Percentiles rank a stretch among this genome's conserved stretches.
These are phyloP conservation scores for Drosophila sp. DNA, from an alignment of 1,140 invertebrate genomes.

Conservation along the genomic window DNA sequence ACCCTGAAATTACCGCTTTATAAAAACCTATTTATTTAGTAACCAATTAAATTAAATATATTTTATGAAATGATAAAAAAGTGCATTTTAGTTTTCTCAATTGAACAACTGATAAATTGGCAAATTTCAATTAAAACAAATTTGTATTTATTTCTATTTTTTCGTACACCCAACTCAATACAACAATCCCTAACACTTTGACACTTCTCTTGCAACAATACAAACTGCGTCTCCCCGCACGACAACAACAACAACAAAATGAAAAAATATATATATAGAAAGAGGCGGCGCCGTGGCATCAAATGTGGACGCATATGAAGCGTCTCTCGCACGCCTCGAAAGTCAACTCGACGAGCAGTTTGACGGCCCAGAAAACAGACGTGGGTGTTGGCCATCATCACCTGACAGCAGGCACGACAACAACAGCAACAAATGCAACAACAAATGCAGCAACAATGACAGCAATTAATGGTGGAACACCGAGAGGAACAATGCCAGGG, in stretches of 20 bases:
- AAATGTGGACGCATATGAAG: constrained; percentile 84
- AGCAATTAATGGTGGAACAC: constrained; percentile 30
- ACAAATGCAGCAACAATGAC: constrained; percentile 28
- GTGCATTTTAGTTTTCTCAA: constrained; percentile 55
- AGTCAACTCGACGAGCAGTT: constrained; percentile 81
- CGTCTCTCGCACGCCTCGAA: constrained; percentile 82
- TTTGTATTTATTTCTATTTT: constrained; percentile 76
- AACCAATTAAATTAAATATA: background rate
- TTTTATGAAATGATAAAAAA: constrained; percentile 10
- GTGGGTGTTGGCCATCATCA: constrained; percentile 66
- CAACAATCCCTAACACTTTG: constrained; percentile 17
- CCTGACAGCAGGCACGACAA: constrained; percentile 50
- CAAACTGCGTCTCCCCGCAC: constrained; percentile 36
- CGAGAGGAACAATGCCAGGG: constrained; percentile 54
- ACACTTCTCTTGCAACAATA: constrained; percentile 33
- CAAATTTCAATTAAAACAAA: constrained; percentile 64
- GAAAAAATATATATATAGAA: constrained; percentile 63
- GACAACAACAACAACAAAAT: constrained; percentile 17
- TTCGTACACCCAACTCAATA: constrained; percentile 57
- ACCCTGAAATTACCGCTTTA: background rate
- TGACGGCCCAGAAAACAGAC: constrained; percentile 82
- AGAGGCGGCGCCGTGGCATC: constrained; percentile 81
- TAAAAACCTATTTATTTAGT: constrained; percentile 3
- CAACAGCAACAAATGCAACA: constrained; percentile 21
- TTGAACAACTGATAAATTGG: constrained; percentile 51